These are phyloP conservation scores for Ardeotis arabs DNA, from an alignment of 2,113 vertebrate species.

Conservation along the genomic window DNA sequence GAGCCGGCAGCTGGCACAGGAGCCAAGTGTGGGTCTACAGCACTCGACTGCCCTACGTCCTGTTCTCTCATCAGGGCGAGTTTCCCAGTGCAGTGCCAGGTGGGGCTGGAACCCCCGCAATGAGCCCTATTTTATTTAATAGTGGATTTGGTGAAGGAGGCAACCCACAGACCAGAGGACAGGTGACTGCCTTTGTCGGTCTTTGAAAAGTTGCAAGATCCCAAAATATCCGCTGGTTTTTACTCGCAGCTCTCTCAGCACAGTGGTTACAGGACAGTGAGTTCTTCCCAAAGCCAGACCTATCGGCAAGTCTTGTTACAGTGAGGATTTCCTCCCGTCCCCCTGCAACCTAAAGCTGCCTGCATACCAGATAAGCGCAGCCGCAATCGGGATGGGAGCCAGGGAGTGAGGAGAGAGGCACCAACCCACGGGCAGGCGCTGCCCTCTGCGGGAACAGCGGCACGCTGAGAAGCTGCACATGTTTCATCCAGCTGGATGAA, in stretches of 20 bases:
- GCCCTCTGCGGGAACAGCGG: constrained; percentile 58
- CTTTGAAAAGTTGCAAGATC: background rate
- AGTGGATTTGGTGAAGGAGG: background rate
- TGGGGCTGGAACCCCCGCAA: background rate
- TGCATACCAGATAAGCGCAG: rapidly evolving
- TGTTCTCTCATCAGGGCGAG: background rate
- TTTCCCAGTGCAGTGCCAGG: background rate
- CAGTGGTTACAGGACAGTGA: background rate
- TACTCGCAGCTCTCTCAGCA: background rate
- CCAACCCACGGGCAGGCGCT: background rate
- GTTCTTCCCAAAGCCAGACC: background rate
- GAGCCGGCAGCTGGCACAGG: background rate
- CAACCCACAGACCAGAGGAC: background rate
- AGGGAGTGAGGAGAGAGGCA: rapidly evolving
- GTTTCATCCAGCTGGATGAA: background rate
- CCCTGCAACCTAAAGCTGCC: background rate
- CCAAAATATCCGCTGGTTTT: background rate
- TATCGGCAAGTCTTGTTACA: background rate
- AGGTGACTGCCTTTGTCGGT: rapidly evolving
- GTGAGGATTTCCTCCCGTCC: background rate
- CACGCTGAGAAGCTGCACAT: rapidly evolving
- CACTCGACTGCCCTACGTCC: rapidly evolving
- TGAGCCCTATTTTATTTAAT: background rate
- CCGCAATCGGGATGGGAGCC: rapidly evolving
- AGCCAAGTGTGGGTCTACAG: background rate